Conservation (phyloP, 2,888 invertebrate species). For the Drosophila paramelanica region DNA sequence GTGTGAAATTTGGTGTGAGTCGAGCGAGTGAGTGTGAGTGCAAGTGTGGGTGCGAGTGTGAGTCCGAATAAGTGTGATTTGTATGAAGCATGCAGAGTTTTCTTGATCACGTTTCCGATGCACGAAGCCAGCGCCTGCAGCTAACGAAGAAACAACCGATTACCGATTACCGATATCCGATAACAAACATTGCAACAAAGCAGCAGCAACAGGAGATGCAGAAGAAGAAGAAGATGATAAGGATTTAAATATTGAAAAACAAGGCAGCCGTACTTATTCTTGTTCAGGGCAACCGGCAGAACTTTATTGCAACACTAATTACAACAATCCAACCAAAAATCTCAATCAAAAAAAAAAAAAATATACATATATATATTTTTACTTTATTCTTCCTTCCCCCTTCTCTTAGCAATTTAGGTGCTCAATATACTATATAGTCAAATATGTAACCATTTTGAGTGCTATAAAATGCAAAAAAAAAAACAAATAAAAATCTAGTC, state of each 20-base stretch:
- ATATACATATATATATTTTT: conserved; percentile 83
- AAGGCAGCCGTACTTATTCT: conserved; percentile 48
- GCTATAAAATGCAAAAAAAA: conserved; percentile 70
- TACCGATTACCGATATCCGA: conserved; percentile 26
- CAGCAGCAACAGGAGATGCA: conserved; percentile 38
- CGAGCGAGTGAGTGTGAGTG: conserved; percentile 23
- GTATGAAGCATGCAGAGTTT: conserved; percentile 77
- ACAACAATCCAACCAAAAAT: conserved; percentile 70
- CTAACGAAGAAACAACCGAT: conserved; percentile 31
- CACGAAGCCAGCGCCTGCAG: conserved; percentile 31
- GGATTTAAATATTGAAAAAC: conserved; percentile 39
- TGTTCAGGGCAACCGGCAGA: conserved; percentile 53
- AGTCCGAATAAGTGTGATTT: conserved; percentile 22
- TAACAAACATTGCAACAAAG: conserved; percentile 20
- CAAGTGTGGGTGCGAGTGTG: conserved; percentile 20
- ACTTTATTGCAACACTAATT: conserved; percentile 83
- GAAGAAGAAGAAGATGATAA: conserved; percentile 20
- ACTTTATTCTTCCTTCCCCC: conserved; percentile 84
- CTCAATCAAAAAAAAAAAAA: conserved; percentile 56
- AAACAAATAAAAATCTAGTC: conserved; percentile 50
- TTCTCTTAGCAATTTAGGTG: conserved; percentile 85
- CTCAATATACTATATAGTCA: conserved; percentile 78
- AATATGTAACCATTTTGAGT: conserved; percentile 74
- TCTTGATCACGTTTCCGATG: conserved; percentile 80
- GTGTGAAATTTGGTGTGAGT: conserved; percentile 23